Evolutionary conservation across 2,113 vertebrate genomes (phyloP).

Genomic region (Scomber colias): DNA sequence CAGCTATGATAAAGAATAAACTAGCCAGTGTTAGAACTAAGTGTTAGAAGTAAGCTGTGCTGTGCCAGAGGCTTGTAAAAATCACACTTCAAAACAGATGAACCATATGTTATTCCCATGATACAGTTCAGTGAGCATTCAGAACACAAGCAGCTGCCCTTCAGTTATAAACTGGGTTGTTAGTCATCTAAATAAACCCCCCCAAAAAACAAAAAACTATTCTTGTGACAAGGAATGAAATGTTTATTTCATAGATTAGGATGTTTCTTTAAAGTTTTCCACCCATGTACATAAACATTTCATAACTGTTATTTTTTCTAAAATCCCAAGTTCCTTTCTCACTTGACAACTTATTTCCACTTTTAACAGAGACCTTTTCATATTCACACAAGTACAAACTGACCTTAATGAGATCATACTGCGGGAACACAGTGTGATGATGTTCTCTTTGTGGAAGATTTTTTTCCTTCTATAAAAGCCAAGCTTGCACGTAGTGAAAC

Average conservation of each 20-base stretch:
- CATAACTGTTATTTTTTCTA: too few species aligned
- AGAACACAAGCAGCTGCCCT: conserved; percentile 3
- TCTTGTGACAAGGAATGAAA: background rate
- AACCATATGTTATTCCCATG: conserved; percentile 21
- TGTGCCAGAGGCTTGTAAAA: conserved; percentile 4
- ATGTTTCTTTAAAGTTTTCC: background rate
- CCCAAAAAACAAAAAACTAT: too few species aligned
- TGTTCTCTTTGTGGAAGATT: background rate
- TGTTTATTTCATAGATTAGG: background rate
- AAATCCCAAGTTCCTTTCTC: background rate
- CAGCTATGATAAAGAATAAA: background rate
- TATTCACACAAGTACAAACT: too few species aligned
- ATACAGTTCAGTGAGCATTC: conserved; percentile 19
- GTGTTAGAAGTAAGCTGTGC: background rate
- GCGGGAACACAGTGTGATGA: background rate
- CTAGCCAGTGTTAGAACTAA: background rate
- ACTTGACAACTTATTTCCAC: background rate
- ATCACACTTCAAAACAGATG: conserved; percentile 9
- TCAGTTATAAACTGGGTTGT: conserved; percentile 15
- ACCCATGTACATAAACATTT: background rate
- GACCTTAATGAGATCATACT: background rate
- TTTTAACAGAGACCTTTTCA: too few species aligned
- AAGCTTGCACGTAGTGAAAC: background rate
- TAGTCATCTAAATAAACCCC: background rate
- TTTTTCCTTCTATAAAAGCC: background rate